A percentile compares a stretch with the other conserved stretches of the same genome.
These are phyloP conservation scores for Sminthurinus aureus DNA, from an alignment of 2,888 invertebrate genomes.

Conservation along the genomic window DNA sequence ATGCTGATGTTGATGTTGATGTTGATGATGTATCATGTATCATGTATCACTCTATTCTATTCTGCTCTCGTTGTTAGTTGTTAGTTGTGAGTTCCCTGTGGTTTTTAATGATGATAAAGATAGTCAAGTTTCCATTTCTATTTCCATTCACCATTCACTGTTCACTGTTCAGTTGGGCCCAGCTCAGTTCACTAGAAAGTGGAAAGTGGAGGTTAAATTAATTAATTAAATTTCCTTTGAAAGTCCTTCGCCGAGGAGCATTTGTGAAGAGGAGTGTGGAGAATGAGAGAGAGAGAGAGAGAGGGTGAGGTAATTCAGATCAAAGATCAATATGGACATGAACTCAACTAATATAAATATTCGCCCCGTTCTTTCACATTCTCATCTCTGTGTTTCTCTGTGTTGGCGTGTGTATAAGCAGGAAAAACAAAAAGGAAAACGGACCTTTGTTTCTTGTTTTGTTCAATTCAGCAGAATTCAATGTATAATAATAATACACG, in stretches of 20 bases:
- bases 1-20: too few species aligned
- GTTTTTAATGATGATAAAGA: background rate
- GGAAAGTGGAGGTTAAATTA: slow-evolving; percentile 38
- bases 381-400: background rate
- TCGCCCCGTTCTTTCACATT: background rate
- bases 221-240: slow-evolving; percentile 40
- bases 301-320: background rate
- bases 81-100: background rate
- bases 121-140: background rate
- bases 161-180: background rate
- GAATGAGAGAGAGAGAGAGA: background rate
- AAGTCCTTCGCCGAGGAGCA: background rate
- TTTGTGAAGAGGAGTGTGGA: background rate
- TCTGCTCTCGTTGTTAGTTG: too few species aligned
- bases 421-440: too few species aligned
- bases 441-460: background rate
- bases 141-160: background rate
- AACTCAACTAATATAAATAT: background rate
- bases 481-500: too few species aligned
- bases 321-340: background rate
- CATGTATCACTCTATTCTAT: too few species aligned
- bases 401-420: too few species aligned
- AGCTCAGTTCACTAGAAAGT: background rate
- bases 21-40: too few species aligned
- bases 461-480: background rate